Evolutionary conservation across 2,113 vertebrate genomes (phyloP).

Genomic region (Pomatorhinus ruficollis): DNA sequence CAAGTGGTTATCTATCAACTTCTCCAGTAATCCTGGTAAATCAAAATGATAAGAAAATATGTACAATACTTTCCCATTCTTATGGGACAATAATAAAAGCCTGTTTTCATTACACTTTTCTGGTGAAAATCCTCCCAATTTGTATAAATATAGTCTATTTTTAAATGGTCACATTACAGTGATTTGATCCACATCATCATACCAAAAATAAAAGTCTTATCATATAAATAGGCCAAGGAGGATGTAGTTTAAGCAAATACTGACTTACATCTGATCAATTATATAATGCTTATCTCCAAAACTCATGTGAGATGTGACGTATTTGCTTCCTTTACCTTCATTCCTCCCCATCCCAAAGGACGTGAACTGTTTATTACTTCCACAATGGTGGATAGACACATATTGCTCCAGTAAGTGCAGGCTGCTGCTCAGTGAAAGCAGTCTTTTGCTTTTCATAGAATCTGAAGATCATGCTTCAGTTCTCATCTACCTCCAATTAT

Average conservation of each 20-base stretch:
- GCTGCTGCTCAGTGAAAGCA: neutral
- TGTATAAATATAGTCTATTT: neutral
- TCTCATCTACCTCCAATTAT: neutral
- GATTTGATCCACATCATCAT: neutral
- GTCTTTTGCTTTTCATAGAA: neutral
- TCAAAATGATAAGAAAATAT: neutral
- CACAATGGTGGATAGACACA: neutral
- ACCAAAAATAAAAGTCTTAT: neutral
- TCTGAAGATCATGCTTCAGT: neutral
- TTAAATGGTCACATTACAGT: neutral
- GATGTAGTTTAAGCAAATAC: neutral
- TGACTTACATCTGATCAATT: neutral
- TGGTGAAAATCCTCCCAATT: neutral
- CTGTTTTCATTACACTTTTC: neutral
- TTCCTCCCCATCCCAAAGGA: neutral
- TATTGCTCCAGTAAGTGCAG: neutral
- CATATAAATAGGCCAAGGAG: neutral
- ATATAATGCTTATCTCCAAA: neutral
- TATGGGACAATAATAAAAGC: neutral
- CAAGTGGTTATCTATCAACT: neutral
- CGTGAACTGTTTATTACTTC: neutral
- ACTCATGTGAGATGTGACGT: accelerated
- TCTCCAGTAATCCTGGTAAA: neutral
- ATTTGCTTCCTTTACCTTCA: neutral
- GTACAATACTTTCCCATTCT: neutral